Evolutionary conservation across 2,113 vertebrate genomes (phyloP), one percentile per base, ranked within the genome.

Genomic region (Callipepla californica): DNA sequence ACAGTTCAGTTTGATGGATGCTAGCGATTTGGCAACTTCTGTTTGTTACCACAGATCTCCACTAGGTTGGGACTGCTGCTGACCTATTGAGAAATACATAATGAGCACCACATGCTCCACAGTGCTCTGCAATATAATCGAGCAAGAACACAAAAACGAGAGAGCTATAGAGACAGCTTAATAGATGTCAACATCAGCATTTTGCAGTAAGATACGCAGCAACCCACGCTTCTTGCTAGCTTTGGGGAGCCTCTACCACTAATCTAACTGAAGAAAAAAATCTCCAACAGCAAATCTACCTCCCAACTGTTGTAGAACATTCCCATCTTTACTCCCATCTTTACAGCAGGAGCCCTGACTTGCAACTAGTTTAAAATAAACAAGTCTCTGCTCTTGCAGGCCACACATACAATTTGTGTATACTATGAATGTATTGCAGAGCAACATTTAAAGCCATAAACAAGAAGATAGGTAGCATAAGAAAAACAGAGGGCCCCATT

Each of bases 11-110:
- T 93, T 32, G 48, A 69, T 68, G 81, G 65, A 21, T 61, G 38
- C 17, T 0, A 91, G 80, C 0, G 0, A 67, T 78, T 87, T 91
- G 75, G 89, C 78, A 80, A 50, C 19, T 76, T 58, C 75, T 55
- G 6, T 12, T 26, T 51, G 30, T 83, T 76, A 85, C 72, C 58
- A 13, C 81, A 83, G 78, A 59, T 55, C 61, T 85, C 67, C 65
- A 34, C 38, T 1, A 0, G n/a, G 32, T 14, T 3, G 2, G 36
- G 62, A 67, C 23, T 85, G 58, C 16, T 77, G 45, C 11, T 72
- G 90, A 92, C 91, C 83, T 93, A 82, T 94, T 93, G 89, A 94
- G 96, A 96, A 97, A 96, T 36, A 58, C 32, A 75, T 97, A 93
- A 96, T 14, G 72, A 94, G 85, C 66, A 91, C 80, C 95, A 96